These are phyloP conservation scores for Hirtodrosophila alboralis DNA, from an alignment of 2,888 invertebrate genomes.

Conservation along the genomic window DNA sequence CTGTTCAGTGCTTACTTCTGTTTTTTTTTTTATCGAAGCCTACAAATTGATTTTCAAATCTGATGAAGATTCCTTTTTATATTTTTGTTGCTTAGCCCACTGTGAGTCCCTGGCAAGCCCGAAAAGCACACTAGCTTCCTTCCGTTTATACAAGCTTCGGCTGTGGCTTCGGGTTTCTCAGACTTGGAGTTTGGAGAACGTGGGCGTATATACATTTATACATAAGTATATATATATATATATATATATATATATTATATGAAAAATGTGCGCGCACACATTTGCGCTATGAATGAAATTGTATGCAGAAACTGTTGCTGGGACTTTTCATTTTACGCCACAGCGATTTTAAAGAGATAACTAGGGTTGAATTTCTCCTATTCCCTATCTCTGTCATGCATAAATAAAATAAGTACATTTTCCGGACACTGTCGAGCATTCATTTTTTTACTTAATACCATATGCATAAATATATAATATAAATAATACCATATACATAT, in stretches of 20 bases:
- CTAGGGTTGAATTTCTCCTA: conserved; percentile 3
- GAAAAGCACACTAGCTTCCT: conserved; percentile 21
- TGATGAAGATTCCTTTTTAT: no score
- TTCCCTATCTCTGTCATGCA: not conserved
- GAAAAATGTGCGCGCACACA: conserved; percentile 28
- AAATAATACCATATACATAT: no score
- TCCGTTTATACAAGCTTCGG: conserved; percentile 9
- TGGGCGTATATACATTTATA: conserved; percentile 11
- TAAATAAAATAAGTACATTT: not conserved
- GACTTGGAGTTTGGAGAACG: not conserved
- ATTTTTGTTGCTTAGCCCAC: no score
- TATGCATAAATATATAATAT: no score
- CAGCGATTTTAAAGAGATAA: not conserved
- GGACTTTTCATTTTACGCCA: not conserved
- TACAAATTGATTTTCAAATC: no score
- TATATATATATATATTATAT: not conserved
- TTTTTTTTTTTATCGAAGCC: no score
- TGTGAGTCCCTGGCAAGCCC: conserved; percentile 14
- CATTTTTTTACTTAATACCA: not conserved
- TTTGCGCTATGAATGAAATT: conserved; percentile 50
- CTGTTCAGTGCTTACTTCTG: no score
- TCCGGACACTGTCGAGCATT: not conserved
- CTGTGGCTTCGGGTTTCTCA: not conserved
- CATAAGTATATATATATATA: not conserved
- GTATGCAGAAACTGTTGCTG: conserved; percentile 26